These are phyloP conservation scores for Hermaeophaga mercurialis DNA, from an alignment of 2,888 invertebrate genomes.

Conservation along the genomic window DNA sequence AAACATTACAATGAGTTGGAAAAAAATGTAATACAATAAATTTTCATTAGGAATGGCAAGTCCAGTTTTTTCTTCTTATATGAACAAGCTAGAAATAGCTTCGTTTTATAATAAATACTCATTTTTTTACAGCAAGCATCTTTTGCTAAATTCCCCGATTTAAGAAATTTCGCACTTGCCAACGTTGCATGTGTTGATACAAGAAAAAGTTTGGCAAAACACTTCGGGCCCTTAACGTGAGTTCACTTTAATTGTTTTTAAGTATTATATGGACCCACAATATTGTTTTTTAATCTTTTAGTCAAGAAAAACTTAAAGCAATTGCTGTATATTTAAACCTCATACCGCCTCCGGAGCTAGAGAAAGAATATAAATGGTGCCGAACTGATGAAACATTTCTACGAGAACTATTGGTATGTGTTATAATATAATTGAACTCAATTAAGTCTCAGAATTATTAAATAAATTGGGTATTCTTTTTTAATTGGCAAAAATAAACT, in stretches of 20 bases:
- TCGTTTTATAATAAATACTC: no score
- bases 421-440: not conserved
- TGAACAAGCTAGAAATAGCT: no score
- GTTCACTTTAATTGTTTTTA: slow-evolving; percentile 11
- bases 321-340: slow-evolving; percentile 88
- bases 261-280: slow-evolving; percentile 2
- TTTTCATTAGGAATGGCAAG: no score
- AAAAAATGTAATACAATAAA: not conserved
- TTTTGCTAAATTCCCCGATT: slow-evolving; percentile 87
- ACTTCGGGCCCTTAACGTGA: slow-evolving; percentile 79
- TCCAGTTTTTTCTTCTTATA: no score
- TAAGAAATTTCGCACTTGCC: slow-evolving; percentile 85
- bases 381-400: slow-evolving; percentile 81
- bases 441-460: no score
- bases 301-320: slow-evolving; percentile 78
- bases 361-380: slow-evolving; percentile 73
- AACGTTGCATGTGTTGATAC: slow-evolving; percentile 97
- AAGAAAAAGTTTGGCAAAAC: slow-evolving; percentile 78
- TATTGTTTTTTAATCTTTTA: slow-evolving; percentile 48
- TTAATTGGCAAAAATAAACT: no score
- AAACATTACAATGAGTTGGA: no score
- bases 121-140: slow-evolving; percentile 79
- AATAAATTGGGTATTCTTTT: slow-evolving; percentile 13
- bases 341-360: slow-evolving; percentile 76
- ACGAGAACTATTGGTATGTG: slow-evolving; percentile 80